These are phyloP conservation scores for Pelosia muscerda DNA, from an alignment of 2,888 invertebrate genomes.

Conservation along the genomic window DNA sequence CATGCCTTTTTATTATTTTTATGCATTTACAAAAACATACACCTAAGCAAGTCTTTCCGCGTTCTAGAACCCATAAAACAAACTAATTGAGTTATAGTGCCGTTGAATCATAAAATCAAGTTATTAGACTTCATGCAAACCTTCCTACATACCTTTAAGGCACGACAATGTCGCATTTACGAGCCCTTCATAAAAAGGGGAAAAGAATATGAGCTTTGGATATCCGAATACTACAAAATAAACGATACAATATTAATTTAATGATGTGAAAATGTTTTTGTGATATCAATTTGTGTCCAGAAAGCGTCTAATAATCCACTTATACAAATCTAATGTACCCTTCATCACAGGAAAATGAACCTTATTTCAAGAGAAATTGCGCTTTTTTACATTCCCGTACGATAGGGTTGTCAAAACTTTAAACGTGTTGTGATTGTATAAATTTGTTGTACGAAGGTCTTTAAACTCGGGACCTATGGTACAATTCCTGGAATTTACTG, in stretches of 20 bases:
- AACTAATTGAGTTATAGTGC: too few species aligned
- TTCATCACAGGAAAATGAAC: background rate
- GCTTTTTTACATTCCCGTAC: background rate
- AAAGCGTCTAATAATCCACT: constrained; percentile 34
- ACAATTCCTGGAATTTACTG: background rate
- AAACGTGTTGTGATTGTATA: background rate
- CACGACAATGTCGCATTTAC: background rate
- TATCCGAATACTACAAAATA: background rate
- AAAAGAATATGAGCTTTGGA: background rate
- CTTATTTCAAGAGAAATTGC: constrained; percentile 15
- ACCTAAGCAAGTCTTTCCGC: too few species aligned
- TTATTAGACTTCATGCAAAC: too few species aligned
- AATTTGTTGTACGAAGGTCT: too few species aligned
- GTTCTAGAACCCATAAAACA: too few species aligned
- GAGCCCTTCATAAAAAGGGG: background rate
- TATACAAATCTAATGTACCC: constrained; percentile 3
- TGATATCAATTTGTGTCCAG: constrained; percentile 33
- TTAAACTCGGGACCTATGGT: background rate
- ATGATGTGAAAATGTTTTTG: background rate
- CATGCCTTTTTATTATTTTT: too few species aligned
- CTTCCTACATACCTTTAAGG: too few species aligned
- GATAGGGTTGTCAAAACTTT: constrained; percentile 10
- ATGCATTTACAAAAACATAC: too few species aligned
- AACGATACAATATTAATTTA: background rate
- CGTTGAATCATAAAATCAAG: too few species aligned